Evolutionary conservation across 2,113 vertebrate species (phyloP).

Genomic region (Trematomus loennbergii): DNA sequence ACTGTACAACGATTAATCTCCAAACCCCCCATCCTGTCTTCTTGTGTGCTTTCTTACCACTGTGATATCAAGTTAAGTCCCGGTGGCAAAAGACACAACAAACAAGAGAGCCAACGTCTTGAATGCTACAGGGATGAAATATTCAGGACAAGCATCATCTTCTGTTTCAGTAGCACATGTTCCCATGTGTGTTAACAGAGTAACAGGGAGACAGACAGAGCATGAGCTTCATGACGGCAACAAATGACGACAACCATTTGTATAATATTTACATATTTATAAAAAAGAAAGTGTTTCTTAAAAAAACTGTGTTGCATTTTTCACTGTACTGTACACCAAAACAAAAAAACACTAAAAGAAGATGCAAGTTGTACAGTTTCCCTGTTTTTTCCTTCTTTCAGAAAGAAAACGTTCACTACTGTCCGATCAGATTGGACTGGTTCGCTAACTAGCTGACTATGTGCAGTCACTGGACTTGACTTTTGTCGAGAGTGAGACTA

Average conservation of each 20-base stretch:
- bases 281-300: constrained; percentile 78
- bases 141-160: constrained; percentile 62
- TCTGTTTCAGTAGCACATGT: constrained; percentile 80
- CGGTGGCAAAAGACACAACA: constrained; percentile 58
- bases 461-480: constrained; percentile 96
- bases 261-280: constrained; percentile 84
- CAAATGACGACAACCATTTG: constrained; percentile 78
- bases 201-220: constrained; percentile 82
- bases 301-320: constrained; percentile 81
- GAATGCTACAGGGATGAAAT: constrained; percentile 75
- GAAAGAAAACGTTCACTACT: constrained; percentile 58
- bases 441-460: constrained; percentile 84
- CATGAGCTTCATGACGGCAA: constrained; percentile 82
- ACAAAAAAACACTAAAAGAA: constrained; percentile 83
- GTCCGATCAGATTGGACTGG: constrained; percentile 66
- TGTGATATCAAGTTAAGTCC: constrained; percentile 63
- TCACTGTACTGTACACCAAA: constrained; percentile 84
- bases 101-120: constrained; percentile 64
- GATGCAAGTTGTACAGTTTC: constrained; percentile 82
- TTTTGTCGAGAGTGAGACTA: constrained; percentile 92
- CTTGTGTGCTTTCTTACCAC: constrained; percentile 91
- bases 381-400: constrained; percentile 73
- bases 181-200: constrained; percentile 83
- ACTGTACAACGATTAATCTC: constrained; percentile 78
- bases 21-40: constrained; percentile 72